Evolutionary conservation across 2,888 invertebrate species (phyloP).

Genomic region (Drosophila sordidula): DNA sequence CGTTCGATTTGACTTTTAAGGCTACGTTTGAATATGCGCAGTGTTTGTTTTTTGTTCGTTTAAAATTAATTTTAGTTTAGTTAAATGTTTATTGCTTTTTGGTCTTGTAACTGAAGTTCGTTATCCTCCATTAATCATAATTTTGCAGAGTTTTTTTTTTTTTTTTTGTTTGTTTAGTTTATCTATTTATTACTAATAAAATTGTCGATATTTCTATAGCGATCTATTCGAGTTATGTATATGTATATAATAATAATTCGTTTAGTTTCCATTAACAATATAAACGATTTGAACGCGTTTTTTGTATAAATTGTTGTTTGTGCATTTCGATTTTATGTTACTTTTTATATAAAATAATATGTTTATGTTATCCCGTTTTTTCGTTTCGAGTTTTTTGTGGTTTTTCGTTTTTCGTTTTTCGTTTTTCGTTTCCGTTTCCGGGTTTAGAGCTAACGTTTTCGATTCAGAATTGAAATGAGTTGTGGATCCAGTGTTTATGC

Average conservation of each 20-base stretch:
- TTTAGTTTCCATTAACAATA: conserved; percentile 9
- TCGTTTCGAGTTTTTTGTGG: not conserved
- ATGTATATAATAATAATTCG: conserved; percentile 3
- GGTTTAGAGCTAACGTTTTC: conserved; percentile 1
- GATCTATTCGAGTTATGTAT: conserved; percentile 4
- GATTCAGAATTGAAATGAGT: conserved; percentile 18
- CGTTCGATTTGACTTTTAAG: conserved; percentile 37
- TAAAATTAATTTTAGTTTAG: conserved; percentile 3
- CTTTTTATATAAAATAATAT: too few relatives aligned
- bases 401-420: not conserved
- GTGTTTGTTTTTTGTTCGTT: conserved; percentile 27
- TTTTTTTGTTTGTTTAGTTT: not conserved
- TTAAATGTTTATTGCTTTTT: conserved; percentile 38
- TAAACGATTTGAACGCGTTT: conserved; percentile 25
- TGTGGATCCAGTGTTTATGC: conserved; percentile 34
- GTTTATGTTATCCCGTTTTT: not conserved
- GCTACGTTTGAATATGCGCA: conserved; percentile 44
- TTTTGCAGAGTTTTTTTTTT: not conserved
- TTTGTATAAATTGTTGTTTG: conserved; percentile 7
- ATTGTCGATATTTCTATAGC: conserved; percentile 24
- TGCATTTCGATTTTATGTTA: conserved; percentile 2
- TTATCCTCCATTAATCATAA: conserved; percentile 10
- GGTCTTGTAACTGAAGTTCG: conserved; percentile 39
- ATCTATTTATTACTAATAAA: conserved; percentile 4
- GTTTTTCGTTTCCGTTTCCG: conserved; percentile 8